Base-by-base conservation (phyloP, 1,140 invertebrate genomes). In the Drepana arcuata region DNA sequence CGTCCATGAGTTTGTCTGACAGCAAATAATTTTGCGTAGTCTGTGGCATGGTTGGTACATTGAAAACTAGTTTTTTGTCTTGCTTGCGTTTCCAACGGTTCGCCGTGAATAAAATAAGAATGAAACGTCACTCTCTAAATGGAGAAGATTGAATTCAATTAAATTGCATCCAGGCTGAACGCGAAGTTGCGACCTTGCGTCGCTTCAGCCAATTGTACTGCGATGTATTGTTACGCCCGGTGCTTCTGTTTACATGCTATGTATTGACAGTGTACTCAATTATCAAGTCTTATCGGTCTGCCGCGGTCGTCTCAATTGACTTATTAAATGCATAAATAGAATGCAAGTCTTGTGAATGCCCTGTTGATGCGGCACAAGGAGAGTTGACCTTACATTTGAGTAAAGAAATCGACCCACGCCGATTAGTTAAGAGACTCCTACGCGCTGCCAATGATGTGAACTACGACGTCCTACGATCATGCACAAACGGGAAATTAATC, bases 401-500 rank as follows among this genome's bases (percentile, higher is more conserved):
- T 64, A 62, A 68, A 67, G 59, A 60, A 67, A 59, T 62, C 73
- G 45, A 52, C 75, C 75, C 64, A 80, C 75, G 70, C 71, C 33
- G 57, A 30, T 48, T 61, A 74, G 63, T 78, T 75, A 72, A 70
- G 34, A 49, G 52, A 67, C 65, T 71, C 75, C 75, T 80, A 80
- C 75, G 66, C 73, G 57, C 34, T 51, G 37, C 50, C 44, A 48
- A 48, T 60, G 51, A 58, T 54, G 39, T 35, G 34, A 62, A 67
- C 55, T 68, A 46, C 59, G 53, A 55, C 54, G 57, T 58, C 52
- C 39, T n/a, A n/a, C n/a, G n/a, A n/a, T n/a, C n/a, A n/a, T n/a
- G n/a, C n/a, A n/a, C n/a, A n/a, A n/a, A n/a, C n/a, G 34, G 44
- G 46, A 65, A 64, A 63, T 46, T 67, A 56, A 35, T 43, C 41